These are phyloP conservation scores for Propithecus perrieri DNA, from an alignment of 2,797 vertebrate genomes.

Conservation along the genomic window DNA sequence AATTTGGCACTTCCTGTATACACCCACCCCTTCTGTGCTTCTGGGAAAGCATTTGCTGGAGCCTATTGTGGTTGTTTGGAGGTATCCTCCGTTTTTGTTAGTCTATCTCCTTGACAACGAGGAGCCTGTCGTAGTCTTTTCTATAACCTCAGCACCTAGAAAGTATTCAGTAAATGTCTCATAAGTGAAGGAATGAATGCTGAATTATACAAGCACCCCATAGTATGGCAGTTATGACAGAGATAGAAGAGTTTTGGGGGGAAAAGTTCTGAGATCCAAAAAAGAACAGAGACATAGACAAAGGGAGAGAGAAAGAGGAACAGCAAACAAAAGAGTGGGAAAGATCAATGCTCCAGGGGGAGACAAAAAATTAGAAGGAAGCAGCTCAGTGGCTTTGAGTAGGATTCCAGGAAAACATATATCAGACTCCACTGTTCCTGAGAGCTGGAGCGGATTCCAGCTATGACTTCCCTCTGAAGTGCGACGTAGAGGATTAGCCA, in stretches of 20 bases:
- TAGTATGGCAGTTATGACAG: neutral
- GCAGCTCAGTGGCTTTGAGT: neutral
- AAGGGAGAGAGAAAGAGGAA: neutral
- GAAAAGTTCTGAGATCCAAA: neutral
- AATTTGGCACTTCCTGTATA: neutral
- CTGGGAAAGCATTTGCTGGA: neutral
- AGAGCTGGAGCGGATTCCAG: neutral
- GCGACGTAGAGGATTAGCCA: slow-evolving; percentile 30
- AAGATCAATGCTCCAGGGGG: neutral
- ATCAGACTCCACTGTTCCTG: neutral
- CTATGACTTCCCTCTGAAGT: slow-evolving; percentile 36
- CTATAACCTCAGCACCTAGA: neutral
- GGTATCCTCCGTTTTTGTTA: neutral
- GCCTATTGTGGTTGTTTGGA: neutral
- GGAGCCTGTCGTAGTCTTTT: neutral
- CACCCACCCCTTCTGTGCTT: neutral
- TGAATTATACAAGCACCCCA: neutral
- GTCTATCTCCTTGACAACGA: neutral
- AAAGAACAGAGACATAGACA: neutral
- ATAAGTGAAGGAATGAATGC: neutral
- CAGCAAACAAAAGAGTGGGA: neutral
- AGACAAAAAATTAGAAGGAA: neutral
- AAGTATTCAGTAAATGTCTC: neutral
- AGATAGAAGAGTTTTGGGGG: neutral
- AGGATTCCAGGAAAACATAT: neutral